Conservation (phyloP, 2,888 invertebrate species). For the Eupithecia insigniata region DNA sequence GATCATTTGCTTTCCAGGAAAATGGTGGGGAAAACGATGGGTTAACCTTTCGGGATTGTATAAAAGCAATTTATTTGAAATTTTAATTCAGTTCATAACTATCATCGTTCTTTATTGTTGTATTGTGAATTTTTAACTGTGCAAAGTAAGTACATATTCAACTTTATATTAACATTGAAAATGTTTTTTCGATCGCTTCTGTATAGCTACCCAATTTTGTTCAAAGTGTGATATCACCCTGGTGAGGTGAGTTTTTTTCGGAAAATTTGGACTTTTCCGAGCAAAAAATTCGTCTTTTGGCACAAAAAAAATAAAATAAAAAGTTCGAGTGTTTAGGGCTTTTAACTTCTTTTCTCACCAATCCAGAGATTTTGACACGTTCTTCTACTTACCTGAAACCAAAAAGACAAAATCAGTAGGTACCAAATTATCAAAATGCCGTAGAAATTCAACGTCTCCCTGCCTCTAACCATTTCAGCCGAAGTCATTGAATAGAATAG, state of each 20-base stretch:
- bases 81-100: slow-evolving; percentile 31
- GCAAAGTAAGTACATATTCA: not conserved
- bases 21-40: not conserved
- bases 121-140: not conserved
- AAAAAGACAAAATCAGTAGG: not conserved
- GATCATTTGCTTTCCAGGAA: slow-evolving; percentile 14
- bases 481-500: no score
- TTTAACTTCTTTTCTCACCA: not conserved
- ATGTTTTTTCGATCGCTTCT: no score
- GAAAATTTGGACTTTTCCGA: no score
- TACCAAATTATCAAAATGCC: not conserved
- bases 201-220: no score
- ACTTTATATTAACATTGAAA: no score
- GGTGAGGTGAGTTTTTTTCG: no score
- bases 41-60: slow-evolving; percentile 18
- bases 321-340: not conserved
- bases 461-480: not conserved
- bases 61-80: slow-evolving; percentile 30
- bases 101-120: slow-evolving; percentile 24
- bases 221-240: no score
- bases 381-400: slow-evolving; percentile 8
- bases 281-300: no score
- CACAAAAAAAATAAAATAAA: not conserved
- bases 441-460: not conserved
- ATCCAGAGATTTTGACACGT: not conserved